These are phyloP conservation scores for Drosophila truncata DNA, from an alignment of 1,140 invertebrate genomes.

Conservation along the genomic window DNA sequence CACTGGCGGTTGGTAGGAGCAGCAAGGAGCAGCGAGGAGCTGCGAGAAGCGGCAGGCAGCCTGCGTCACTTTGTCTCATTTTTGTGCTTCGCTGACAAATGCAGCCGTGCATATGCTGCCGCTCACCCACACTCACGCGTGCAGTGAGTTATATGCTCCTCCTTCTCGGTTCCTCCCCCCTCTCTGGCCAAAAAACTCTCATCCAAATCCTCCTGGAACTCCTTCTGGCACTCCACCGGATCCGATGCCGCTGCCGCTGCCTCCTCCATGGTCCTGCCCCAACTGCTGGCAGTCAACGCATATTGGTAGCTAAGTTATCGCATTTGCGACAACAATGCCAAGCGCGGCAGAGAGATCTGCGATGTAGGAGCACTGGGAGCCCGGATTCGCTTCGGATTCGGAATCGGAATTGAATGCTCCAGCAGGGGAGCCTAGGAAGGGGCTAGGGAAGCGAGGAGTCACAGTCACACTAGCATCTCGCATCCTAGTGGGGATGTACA, in stretches of 20 bases:
- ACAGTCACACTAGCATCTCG: slow-evolving; percentile 25
- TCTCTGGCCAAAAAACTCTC: background rate
- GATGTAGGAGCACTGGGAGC: slow-evolving; percentile 37
- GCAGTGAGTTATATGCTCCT: slow-evolving; percentile 37
- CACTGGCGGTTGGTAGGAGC: slow-evolving; percentile 16
- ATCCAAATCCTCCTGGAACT: slow-evolving; percentile 6
- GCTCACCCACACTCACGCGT: slow-evolving; percentile 49
- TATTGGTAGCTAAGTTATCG: slow-evolving; percentile 84
- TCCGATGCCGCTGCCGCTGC: background rate
- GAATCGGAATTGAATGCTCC: slow-evolving; percentile 54
- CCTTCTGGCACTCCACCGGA: slow-evolving; percentile 6
- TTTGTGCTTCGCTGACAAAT: slow-evolving; percentile 83
- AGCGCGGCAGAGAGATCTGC: slow-evolving; percentile 41
- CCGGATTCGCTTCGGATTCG: slow-evolving; percentile 35
- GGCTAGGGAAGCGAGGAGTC: slow-evolving; percentile 4
- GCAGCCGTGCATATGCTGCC: slow-evolving; percentile 78
- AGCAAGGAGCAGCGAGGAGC: slow-evolving; percentile 16
- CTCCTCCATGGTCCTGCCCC: slow-evolving; percentile 1
- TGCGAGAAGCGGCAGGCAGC: slow-evolving; percentile 26
- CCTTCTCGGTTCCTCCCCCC: background rate
- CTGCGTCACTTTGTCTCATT: slow-evolving; percentile 82
- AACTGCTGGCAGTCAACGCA: slow-evolving; percentile 72
- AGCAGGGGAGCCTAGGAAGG: slow-evolving; percentile 13
- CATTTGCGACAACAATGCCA: slow-evolving; percentile 83
- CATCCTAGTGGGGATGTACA: slow-evolving; percentile 18